phyloP scores from a whole-genome alignment of 2,797 vertebrate species.

The Cryptoblepharus egeriae region DNA sequence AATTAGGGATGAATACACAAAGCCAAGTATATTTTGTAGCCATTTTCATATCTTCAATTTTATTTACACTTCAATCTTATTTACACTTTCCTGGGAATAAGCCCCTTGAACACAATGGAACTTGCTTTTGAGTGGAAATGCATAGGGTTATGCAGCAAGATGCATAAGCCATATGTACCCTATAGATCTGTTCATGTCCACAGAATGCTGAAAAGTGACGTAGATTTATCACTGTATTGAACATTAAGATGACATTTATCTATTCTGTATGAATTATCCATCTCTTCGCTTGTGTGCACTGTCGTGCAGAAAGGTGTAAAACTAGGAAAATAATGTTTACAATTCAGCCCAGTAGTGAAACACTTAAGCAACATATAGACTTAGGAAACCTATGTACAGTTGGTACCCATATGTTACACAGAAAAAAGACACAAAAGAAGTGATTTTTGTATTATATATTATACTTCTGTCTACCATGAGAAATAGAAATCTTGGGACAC shows the following conservation, averaged over 20 bases:
- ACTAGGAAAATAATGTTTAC: too few relatives aligned
- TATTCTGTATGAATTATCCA: not conserved
- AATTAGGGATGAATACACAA: slow-evolving; percentile 10
- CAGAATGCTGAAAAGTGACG: not conserved
- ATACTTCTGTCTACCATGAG: too few relatives aligned
- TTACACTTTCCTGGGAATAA: too few relatives aligned
- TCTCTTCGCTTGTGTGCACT: not conserved
- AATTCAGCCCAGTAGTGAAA: too few relatives aligned
- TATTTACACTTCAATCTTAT: not conserved
- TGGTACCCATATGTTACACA: too few relatives aligned
- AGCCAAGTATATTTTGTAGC: slow-evolving; percentile 25
- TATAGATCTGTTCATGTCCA: not conserved
- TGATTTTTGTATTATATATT: not conserved
- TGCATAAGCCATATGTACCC: not conserved
- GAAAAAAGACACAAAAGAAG: not conserved
- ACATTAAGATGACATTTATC: not conserved
- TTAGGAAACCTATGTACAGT: too few relatives aligned
- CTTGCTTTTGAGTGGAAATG: too few relatives aligned
- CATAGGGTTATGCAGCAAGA: too few relatives aligned
- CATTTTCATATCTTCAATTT: not conserved
- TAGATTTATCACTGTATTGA: not conserved
- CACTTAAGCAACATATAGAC: too few relatives aligned
- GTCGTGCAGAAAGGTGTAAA: too few relatives aligned
- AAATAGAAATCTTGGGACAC: too few relatives aligned
- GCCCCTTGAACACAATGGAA: too few relatives aligned